Base-by-base conservation (phyloP, 2,888 invertebrate species). In the Steinernema hermaphroditum region DNA sequence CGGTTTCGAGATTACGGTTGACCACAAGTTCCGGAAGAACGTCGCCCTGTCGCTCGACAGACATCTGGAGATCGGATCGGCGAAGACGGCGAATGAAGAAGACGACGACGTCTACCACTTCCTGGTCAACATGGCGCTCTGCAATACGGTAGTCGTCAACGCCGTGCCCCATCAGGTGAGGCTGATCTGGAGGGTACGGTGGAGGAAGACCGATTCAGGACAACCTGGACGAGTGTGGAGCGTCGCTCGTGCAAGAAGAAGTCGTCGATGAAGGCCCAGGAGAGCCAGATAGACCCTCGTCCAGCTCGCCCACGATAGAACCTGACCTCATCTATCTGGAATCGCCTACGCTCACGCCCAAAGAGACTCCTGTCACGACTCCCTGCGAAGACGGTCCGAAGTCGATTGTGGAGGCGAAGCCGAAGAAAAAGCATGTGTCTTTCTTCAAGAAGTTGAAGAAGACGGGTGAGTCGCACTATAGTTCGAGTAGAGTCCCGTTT, bases 131-230 rank as follows among this genome's bases (percentile, higher is more conserved):
- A 89, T 97, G 87, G 93, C 96, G 19, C 91, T 96, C 75, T 97
- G 97, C 88, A 97, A 97, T 89, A 84, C 82, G 6, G 96, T 96
- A 16, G 93, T 95, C 71, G 95, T 96, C 71, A 93, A 94, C 78
- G 90, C 91, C 69, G 92, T 92, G 87, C 94, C 94, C 2, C 91
- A 91, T 87, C 89, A 90, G 78, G 91, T 50, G 19, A 2, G 50
- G 2, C 50, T 12, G 37, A 4, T 12, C 37, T 12, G 4, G 37
- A 12, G 37, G 4, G 6, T 12, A 4, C 4, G 37, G 6, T 37
- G 37, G 37, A 37, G 12, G 12, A 12, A n/a, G 4, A 91, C 87
- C 24, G 4, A 4, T 50, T 22, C 24, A 50, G 34, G 62, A 62
- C 62, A 62, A 62, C 62, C 62, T 62, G 29, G 62, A 62, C 32